Evolutionary conservation across 2,888 invertebrate species (phyloP).

Genomic region (Matsumyia berberina): DNA sequence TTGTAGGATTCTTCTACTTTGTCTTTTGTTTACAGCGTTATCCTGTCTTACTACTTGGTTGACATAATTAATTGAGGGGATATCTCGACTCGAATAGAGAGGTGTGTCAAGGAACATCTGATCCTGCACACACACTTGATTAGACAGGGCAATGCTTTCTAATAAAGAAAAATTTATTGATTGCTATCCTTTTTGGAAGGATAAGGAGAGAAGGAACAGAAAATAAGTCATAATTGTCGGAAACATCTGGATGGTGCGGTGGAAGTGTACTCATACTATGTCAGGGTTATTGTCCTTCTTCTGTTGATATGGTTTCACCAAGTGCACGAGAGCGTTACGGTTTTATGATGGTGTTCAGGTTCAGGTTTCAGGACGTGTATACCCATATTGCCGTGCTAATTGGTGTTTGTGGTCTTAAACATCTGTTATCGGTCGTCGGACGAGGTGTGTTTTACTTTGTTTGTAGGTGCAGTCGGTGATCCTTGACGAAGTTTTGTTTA

Average conservation of each 20-base stretch:
- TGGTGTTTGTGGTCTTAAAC: slow-evolving; percentile 58
- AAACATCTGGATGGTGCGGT: slow-evolving; percentile 48
- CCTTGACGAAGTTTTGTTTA: slow-evolving; percentile 21
- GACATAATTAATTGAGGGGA: slow-evolving; percentile 50
- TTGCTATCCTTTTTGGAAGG: slow-evolving; percentile 14
- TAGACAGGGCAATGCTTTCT: slow-evolving; percentile 1
- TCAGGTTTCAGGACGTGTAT: slow-evolving; percentile 1
- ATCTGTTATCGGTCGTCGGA: slow-evolving; percentile 47
- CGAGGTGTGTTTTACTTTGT: slow-evolving; percentile 29
- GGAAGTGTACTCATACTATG: not conserved
- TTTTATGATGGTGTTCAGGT: slow-evolving; percentile 29
- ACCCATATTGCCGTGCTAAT: slow-evolving; percentile 33
- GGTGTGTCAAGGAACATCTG: slow-evolving; percentile 35
- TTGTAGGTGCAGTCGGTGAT: not conserved
- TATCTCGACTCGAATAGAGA: slow-evolving; percentile 16
- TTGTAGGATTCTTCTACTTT: slow-evolving; percentile 10
- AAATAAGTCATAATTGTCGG: slow-evolving; percentile 17
- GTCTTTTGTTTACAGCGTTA: slow-evolving; percentile 21
- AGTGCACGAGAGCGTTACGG: slow-evolving; percentile 53
- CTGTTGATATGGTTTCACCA: slow-evolving; percentile 52
- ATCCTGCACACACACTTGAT: slow-evolving; percentile 23
- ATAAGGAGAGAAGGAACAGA: not conserved
- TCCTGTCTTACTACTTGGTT: slow-evolving; percentile 20
- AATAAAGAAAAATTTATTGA: slow-evolving; percentile 31
- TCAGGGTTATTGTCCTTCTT: slow-evolving; percentile 54